phyloP scores from a whole-genome alignment of 2,888 invertebrate species.

The Capitulum mitella region DNA sequence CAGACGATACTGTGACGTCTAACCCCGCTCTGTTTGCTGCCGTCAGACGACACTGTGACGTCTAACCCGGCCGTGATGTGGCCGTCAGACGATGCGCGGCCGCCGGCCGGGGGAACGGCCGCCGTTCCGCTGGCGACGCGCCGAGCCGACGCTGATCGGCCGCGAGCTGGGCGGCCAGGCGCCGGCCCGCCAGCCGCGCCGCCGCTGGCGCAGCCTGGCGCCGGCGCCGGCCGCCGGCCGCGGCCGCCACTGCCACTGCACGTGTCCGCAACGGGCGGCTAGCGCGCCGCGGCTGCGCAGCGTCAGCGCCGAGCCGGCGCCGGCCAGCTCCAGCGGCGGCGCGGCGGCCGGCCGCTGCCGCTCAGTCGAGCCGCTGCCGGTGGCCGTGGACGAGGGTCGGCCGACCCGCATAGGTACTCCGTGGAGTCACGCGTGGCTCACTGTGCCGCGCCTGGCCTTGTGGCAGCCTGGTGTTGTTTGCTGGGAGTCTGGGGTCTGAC shows the following conservation, averaged over 20 bases:
- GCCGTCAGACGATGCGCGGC: background rate
- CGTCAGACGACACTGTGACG: background rate
- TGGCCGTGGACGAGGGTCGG: background rate
- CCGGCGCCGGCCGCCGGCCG: background rate
- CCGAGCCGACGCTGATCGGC: background rate
- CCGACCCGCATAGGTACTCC: background rate
- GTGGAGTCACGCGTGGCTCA: too few species aligned
- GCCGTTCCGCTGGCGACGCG: background rate
- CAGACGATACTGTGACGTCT: too few species aligned
- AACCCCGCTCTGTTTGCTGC: too few species aligned
- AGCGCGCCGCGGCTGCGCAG: background rate
- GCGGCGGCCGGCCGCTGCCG: background rate
- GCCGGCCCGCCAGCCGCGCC: background rate
- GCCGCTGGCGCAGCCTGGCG: background rate
- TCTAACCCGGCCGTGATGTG: background rate
- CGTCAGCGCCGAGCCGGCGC: background rate
- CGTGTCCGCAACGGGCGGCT: background rate
- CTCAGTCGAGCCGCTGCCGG: background rate
- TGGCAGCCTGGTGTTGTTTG: too few species aligned
- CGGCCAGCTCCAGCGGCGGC: background rate
- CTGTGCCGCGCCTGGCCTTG: too few species aligned
- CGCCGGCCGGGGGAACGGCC: background rate
- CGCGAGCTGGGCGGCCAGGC: background rate
- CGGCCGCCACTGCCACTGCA: conserved; percentile 15
- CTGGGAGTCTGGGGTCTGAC: too few species aligned